phyloP scores from a whole-genome alignment of 1,140 invertebrate species.

The Reticulitermes speratus region DNA sequence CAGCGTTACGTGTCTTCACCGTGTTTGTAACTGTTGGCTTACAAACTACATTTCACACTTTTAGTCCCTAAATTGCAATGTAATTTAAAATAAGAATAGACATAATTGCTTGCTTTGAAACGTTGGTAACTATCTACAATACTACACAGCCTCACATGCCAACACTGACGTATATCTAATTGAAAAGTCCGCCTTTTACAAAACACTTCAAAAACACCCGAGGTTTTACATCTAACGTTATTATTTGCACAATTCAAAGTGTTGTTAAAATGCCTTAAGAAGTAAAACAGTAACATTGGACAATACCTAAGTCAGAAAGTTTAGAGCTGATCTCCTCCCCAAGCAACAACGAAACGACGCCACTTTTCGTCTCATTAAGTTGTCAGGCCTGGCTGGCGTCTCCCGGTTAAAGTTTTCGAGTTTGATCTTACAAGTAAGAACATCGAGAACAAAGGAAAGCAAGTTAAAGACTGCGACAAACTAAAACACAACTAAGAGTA shows the following conservation, averaged over 20 bases:
- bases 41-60: too few species aligned
- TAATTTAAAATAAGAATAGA: too few species aligned
- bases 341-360: not conserved
- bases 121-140: too few species aligned
- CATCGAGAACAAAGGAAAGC: not conserved
- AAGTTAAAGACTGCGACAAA: not conserved
- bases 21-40: too few species aligned
- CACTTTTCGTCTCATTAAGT: slow-evolving; percentile 16
- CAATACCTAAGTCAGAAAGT: not conserved
- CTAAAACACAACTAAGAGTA: not conserved
- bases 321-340: not conserved
- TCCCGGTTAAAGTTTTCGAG: not conserved
- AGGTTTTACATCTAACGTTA: too few species aligned
- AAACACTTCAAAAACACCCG: too few species aligned
- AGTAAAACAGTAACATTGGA: not conserved
- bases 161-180: too few species aligned
- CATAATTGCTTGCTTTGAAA: too few species aligned
- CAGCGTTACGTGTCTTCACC: too few species aligned
- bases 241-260: not conserved
- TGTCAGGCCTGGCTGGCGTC: not conserved
- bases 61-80: too few species aligned
- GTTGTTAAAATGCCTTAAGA: not conserved
- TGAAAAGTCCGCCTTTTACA: too few species aligned
- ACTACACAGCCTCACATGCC: too few species aligned
- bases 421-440: slow-evolving; percentile 2